Percentiles rank a stretch among this genome's conserved stretches.
phyloP scores from a whole-genome alignment of 2,888 invertebrate genomes.

The Linnaemya tessellans region DNA sequence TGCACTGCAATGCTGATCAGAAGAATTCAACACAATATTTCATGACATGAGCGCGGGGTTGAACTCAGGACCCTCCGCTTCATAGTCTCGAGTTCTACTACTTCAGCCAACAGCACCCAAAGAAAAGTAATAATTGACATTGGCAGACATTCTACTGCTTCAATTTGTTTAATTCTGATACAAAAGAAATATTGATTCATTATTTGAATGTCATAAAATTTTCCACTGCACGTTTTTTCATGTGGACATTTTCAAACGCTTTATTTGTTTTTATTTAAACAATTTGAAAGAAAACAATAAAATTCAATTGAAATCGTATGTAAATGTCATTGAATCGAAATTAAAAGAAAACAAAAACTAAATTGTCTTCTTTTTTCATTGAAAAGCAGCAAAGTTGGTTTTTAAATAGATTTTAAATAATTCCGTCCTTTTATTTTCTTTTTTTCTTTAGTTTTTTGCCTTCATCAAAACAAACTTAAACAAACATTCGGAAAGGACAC shows the following conservation, averaged over 20 bases:
- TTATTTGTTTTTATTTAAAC: not conserved
- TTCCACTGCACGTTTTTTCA: not conserved
- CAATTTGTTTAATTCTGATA: too few species aligned
- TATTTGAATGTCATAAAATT: not conserved
- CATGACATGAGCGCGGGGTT: too few species aligned
- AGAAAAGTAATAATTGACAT: too few species aligned
- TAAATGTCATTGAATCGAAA: slow-evolving; percentile 22
- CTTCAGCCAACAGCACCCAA: too few species aligned
- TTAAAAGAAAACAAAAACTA: not conserved
- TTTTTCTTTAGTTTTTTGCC: not conserved
- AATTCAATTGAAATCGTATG: slow-evolving; percentile 2
- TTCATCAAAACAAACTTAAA: slow-evolving; percentile 16
- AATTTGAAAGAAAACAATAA: not conserved
- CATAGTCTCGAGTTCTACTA: too few species aligned
- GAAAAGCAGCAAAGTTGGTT: not conserved
- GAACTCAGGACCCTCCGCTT: too few species aligned
- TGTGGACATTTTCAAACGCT: not conserved
- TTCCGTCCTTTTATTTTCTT: not conserved
- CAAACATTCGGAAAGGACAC: slow-evolving; percentile 35
- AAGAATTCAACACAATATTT: too few species aligned
- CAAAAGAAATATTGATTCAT: not conserved
- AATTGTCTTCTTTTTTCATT: slow-evolving; percentile 6
- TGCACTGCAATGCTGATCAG: too few species aligned
- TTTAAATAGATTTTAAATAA: slow-evolving; percentile 29
- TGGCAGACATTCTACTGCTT: too few species aligned